phyloP scores from a whole-genome alignment of 2,113 vertebrate genomes.

The Rhegmatorhina hoffmannsi region DNA sequence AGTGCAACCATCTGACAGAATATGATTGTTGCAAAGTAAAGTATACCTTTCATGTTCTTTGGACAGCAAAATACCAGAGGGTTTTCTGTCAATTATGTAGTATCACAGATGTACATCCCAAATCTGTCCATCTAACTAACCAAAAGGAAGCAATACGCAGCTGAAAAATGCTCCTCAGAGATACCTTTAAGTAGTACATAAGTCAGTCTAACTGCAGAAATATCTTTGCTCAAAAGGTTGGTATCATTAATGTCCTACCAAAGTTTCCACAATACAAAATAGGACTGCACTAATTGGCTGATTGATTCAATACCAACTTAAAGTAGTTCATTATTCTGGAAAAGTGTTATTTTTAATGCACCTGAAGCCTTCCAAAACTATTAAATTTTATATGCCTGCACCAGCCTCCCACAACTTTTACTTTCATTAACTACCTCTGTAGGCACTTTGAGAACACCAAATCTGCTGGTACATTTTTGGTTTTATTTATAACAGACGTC shows the following conservation, averaged over 20 bases:
- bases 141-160: constrained; percentile 1
- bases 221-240: not conserved
- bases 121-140: constrained; percentile 50
- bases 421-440: constrained; percentile 19
- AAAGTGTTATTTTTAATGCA: constrained; percentile 21
- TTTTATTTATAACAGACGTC: not conserved
- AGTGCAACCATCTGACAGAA: constrained; percentile 29
- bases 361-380: constrained; percentile 29
- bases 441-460: not conserved
- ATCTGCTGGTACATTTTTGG: not conserved
- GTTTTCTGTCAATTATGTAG: constrained; percentile 33
- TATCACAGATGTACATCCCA: constrained; percentile 33
- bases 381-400: constrained; percentile 42
- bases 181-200: not conserved
- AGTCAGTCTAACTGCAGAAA: not conserved
- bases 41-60: constrained; percentile 37
- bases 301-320: constrained; percentile 20
- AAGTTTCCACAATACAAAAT: constrained; percentile 1
- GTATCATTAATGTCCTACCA: not conserved
- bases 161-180: not conserved
- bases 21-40: constrained; percentile 11
- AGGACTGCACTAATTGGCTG: not conserved
- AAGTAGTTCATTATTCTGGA: constrained; percentile 41
- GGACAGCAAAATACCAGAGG: constrained; percentile 33
- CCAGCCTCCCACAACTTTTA: not conserved